phyloP scores from a whole-genome alignment of 2,888 invertebrate genomes.

The Caenorhabditis imperialis region DNA sequence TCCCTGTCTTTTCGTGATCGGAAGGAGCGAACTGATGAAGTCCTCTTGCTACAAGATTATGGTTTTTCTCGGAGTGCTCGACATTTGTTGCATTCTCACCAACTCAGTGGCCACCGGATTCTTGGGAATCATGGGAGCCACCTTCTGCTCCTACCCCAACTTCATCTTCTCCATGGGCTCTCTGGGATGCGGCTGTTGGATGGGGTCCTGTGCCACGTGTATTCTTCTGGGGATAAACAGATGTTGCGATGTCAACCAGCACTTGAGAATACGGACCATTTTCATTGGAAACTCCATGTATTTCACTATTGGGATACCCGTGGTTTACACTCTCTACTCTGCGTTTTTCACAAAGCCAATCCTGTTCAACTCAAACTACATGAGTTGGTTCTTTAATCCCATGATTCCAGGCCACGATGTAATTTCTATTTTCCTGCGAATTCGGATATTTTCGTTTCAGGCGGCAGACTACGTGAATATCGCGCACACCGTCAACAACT shows the following conservation, averaged over 20 bases:
- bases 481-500: conserved; percentile 60
- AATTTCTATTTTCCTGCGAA: background rate
- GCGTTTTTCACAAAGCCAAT: conserved; percentile 41
- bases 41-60: conserved; percentile 54
- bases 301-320: conserved; percentile 16
- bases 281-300: conserved; percentile 40
- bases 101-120: conserved; percentile 44
- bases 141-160: conserved; percentile 28
- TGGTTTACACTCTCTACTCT: conserved; percentile 36
- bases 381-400: conserved; percentile 57
- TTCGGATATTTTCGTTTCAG: conserved; percentile 10
- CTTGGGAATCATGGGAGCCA: conserved; percentile 37
- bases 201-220: conserved; percentile 48
- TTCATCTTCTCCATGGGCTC: conserved; percentile 43
- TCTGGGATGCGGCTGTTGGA: conserved; percentile 53
- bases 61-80: conserved; percentile 41
- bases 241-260: conserved; percentile 48
- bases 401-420: conserved; percentile 15
- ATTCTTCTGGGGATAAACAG: conserved; percentile 46
- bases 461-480: conserved; percentile 33
- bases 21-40: conserved; percentile 42
- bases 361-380: conserved; percentile 34
- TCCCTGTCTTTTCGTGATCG: conserved; percentile 35
- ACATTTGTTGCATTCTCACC: conserved; percentile 34
- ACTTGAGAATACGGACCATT: conserved; percentile 21